Percentiles rank a stretch among this genome's conserved stretches.
Conservation (phyloP, 2,888 invertebrate species). For the Melanargia galathea region DNA sequence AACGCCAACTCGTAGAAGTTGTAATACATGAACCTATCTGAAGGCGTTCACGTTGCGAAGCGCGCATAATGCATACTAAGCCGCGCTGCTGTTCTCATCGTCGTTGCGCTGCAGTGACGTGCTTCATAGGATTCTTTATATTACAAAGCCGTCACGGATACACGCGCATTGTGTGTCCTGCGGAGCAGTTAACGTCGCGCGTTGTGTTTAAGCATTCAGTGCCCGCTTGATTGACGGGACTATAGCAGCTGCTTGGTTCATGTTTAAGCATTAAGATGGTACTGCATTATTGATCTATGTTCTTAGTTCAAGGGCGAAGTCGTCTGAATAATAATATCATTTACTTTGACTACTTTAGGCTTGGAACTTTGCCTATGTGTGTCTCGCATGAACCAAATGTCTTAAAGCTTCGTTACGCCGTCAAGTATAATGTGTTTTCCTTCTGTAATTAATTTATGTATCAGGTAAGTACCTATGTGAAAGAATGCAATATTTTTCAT, state of each 20-base stretch:
- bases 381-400: neutral
- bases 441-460: too few relatives aligned
- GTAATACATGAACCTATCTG: neutral
- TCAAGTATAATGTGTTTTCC: too few relatives aligned
- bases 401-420: neutral
- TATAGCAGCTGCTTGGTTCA: conserved; percentile 4
- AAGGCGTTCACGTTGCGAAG: neutral
- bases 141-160: neutral
- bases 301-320: neutral
- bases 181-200: neutral
- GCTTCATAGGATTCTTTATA: neutral
- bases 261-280: neutral
- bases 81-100: neutral
- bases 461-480: too few relatives aligned
- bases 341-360: neutral
- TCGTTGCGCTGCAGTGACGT: too few relatives aligned
- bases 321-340: neutral
- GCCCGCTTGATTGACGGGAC: conserved; percentile 29
- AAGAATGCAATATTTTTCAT: too few relatives aligned
- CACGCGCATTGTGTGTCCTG: neutral
- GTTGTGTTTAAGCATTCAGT: neutral
- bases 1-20: neutral
- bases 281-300: neutral
- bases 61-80: neutral
- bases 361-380: neutral